Evolutionary conservation across 2,888 invertebrate genomes (phyloP), one percentile per base, ranked within the genome.

Genomic region (Archips xylosteana): DNA sequence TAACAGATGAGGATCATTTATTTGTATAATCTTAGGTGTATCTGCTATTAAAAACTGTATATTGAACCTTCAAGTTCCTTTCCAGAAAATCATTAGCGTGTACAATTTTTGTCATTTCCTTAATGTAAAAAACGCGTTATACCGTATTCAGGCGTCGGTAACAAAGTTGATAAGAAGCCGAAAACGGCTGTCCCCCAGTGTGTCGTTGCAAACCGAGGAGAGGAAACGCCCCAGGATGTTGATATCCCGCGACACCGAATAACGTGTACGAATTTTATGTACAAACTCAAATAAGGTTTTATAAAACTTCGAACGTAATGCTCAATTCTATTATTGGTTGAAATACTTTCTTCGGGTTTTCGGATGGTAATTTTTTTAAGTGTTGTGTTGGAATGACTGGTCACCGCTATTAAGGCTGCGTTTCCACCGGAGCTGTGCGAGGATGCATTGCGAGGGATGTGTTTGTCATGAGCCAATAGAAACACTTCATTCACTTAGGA

Each of bases 161-260:
- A 51, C 57, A 69, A 73, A 73, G 68, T 73, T 73, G 68, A 73
- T 73, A 73, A 68, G 63, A 61, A 49, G n/a, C 60, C 13, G 36
- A 54, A 68, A 68, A 57, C 62, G 67, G 47, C 34, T 34, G 62
- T 32, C 68, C 72, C 63, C 72, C 23, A n/a, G 68, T 39, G 63
- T 32, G 47, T 68, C 57, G 67, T 68, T 51, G 34, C 15, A 34
- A 68, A 68, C 47, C 42, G 68, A 60, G 67, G 36, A 34, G 12
- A 45, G 34, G 34, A 49, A 59, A 61, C 61, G 68, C 63, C 68
- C 67, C 57, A 34, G n/a, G 47, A 32, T 47, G 54, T 63, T 68
- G 62, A 39, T 49, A 47, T 39, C 39, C 57, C 51, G 32, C 51
- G 36, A 51, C 12, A 13, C 57, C 12, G 9, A 64, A 73, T 68